A percentile compares a stretch with the other conserved stretches of the same genome.
These are phyloP conservation scores for Lobophora halterata DNA, from an alignment of 2,888 invertebrate species.

Conservation along the genomic window DNA sequence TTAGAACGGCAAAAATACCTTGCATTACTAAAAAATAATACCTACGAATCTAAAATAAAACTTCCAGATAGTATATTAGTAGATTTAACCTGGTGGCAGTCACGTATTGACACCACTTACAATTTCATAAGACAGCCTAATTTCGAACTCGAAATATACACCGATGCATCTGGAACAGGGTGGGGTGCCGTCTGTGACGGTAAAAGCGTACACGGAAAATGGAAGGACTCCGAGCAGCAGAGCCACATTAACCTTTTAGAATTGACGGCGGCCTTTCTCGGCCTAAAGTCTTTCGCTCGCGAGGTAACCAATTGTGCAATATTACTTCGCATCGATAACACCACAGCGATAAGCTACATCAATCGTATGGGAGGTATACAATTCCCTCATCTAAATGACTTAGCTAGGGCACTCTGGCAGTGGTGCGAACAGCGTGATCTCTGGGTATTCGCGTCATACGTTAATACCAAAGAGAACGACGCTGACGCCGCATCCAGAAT, in stretches of 20 bases:
- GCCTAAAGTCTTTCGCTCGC: background rate
- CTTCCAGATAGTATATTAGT: background rate
- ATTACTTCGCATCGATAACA: slow-evolving; percentile 19
- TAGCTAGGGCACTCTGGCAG: background rate
- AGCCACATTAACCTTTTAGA: slow-evolving; percentile 12
- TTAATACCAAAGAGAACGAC: background rate
- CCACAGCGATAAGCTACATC: slow-evolving; percentile 17
- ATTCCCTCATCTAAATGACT: slow-evolving; percentile 13
- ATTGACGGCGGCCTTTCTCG: slow-evolving; percentile 1
- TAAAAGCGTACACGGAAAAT: background rate
- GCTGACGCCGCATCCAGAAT: slow-evolving; percentile 6
- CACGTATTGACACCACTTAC: background rate
- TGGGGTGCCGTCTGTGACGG: background rate
- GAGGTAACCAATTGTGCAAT: slow-evolving; percentile 5
- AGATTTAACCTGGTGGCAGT: background rate
- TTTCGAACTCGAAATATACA: background rate
- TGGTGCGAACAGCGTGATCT: background rate
- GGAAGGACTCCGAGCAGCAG: background rate
- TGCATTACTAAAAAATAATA: background rate
- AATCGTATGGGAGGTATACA: slow-evolving; percentile 23
- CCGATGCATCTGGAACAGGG: background rate
- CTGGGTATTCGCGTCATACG: background rate
- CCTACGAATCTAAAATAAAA: background rate
- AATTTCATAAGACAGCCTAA: background rate
- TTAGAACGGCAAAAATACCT: slow-evolving; percentile 25